Evolutionary conservation across 2,797 vertebrate species (phyloP), one percentile per base, ranked within the genome.

Genomic region (Peromyscus attwateri): DNA sequence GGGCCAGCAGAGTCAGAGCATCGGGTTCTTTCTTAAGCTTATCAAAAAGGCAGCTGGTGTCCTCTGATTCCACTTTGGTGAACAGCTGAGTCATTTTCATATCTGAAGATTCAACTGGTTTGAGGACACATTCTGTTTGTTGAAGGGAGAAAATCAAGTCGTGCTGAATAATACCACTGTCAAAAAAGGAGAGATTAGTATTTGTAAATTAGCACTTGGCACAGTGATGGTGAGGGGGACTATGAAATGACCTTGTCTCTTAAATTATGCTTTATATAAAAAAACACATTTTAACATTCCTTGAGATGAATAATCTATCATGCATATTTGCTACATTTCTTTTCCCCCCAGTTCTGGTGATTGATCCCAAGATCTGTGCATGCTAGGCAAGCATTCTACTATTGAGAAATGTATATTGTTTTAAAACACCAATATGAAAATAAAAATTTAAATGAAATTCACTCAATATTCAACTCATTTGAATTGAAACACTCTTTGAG

Each of bases 141-240:
- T 99, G 99, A 98, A 99, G 99, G 91, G 99, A 99, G 98, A 99
- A 98, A 97, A 99, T 99, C 97, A 99, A 97, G 95, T 99, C 99
- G 96, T 99, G 99, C 97, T 99, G 99, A 98, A 99, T 99, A 98
- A 99, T 98, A 97, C 99, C 99, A 98, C 99, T 99, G 98, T 92
- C 97, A 97, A 95, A 92, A 98, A 97, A 83, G 98, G n/a, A 97
- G 80, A 98, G 92, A 95, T 92, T 80, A 92, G 83, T 95, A 88
- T 94, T 95, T 91, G 93, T 97, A 96, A 96, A 91, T 89, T 79
- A 95, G 49, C 55, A 84, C 13, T 75, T 96, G 79, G 89, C 11
- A 94, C 29, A 88, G 8, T 57, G n/a, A 49, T 16, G 3, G 17
- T 46, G 8, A 40, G 4, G 12, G 12, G 49, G 27, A 55, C 34